Base-by-base conservation (phyloP, 2,113 vertebrate genomes). In the Taurulus bubalis region DNA sequence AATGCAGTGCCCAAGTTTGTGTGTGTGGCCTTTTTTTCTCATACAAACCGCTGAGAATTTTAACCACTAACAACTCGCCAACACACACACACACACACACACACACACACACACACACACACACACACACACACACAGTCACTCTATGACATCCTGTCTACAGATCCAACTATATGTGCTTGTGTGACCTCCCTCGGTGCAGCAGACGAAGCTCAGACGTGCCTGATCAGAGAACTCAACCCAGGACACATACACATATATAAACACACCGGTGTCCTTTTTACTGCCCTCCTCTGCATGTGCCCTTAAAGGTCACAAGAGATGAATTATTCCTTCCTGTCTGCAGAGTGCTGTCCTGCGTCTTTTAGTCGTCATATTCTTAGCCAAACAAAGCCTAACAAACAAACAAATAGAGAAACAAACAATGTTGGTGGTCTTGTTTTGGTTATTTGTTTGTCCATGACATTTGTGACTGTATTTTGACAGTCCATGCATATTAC, bases 401-500 rank as follows among this genome's bases (percentile, higher is more conserved):
- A 84, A 67, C 85, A 83, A 77, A 82, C 84, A 77, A 79, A 87
- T 30, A 71, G 11, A 67, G 47, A 84, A 80, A 79, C 72, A 71
- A 9, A 36, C 82, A 58, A 49, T 20, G 76, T 60, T 68, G 40
- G 76, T 32, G 66, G 71, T 77, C 22, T 71, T 74, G 78, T 77
- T 85, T 77, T 24, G 40, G 55, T 77, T 56, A 72, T 85, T 89
- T 87, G 91, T 90, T 85, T 84, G 94, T 94, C 94, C 90, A 87
- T 87, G 92, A 95, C 93, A 77, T 94, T 91, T 87, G 94, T 89
- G 94, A 90, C 93, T 94, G 94, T 95, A 91, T 93, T 95, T 96
- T 96, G 93, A 90, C 92, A 89, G 93, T 96, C 95, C 93, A 85
- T 40, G 58, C 67, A 91, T 87, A 88, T 89, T 93, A 92, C 87